phyloP scores from a whole-genome alignment of 1,140 invertebrate genomes.

The Penaeus vannamei region DNA sequence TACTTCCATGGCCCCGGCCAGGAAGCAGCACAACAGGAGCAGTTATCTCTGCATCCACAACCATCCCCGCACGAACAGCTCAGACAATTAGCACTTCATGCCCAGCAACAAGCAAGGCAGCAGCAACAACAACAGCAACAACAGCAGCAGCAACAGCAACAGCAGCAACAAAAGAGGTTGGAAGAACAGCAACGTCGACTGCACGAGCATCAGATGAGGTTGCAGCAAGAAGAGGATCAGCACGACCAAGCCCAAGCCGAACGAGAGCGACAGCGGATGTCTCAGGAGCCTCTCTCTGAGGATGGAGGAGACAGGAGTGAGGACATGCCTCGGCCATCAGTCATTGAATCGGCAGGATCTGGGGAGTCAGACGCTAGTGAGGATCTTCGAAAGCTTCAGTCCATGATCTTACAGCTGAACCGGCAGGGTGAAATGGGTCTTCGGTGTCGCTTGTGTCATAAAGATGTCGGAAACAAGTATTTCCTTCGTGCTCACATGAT shows the following conservation, averaged over 20 bases:
- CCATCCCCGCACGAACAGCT: constrained; percentile 70
- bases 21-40: constrained; percentile 68
- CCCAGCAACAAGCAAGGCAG: constrained; percentile 40
- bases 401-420: constrained; percentile 92
- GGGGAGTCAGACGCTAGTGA: constrained; percentile 72
- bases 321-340: constrained; percentile 42
- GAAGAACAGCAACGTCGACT: constrained; percentile 18
- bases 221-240: constrained; percentile 44
- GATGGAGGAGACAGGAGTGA: constrained; percentile 27
- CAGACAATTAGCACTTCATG: constrained; percentile 33
- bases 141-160: constrained; percentile 4
- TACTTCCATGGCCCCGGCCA: constrained; percentile 71
- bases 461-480: constrained; percentile 76
- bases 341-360: constrained; percentile 49
- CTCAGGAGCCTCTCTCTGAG: neutral
- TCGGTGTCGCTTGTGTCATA: constrained; percentile 75
- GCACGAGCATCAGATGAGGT: constrained; percentile 13
- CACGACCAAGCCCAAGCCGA: too few species aligned
- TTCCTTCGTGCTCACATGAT: constrained; percentile 77
- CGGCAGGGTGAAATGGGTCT: constrained; percentile 75
- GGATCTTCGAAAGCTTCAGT: constrained; percentile 89
- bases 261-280: neutral
- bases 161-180: neutral
- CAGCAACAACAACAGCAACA: constrained; percentile 43
- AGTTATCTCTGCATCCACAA: constrained; percentile 57